Base-by-base conservation (phyloP, 2,888 invertebrate genomes). In the Tipula helvola region DNA sequence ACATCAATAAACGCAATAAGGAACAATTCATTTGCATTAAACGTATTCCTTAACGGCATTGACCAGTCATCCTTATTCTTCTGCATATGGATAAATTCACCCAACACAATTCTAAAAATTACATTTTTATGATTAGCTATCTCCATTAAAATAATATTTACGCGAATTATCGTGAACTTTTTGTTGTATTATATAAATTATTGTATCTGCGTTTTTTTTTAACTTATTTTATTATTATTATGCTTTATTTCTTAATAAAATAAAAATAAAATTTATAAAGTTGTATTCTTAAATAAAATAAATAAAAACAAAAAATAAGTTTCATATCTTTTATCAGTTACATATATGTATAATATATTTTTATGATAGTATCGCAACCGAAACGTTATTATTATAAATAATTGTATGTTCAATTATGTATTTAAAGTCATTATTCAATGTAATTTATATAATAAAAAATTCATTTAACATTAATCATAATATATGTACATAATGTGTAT, bases 371-470 rank as follows among this genome's bases (percentile, higher is more conserved):
- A 71, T 10, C 71, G 7, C 71, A 18, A 28, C 71, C 71, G 41
- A 84, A 84, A 84, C 36, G 39, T 84, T 84, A 84, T 84, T 84
- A 84, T 84, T 36, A 39, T 84, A 39, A 12, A 39, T 84, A 84
- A 84, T 84, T 84, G 41, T 84, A 41, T 5, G 39, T 84, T 84
- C 84, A 84, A 84, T 84, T 84, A 84, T 84, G 84, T 41, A 84
- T 84, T 84, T 84, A 84, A 84, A 39, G 84, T 84, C 41, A 41
- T 84, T 84, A 84, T 84, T 84, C 41, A 84, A 39, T 84, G 84
- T 84, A 84, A 84, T 84, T 84, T 84, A 84, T 84, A 39, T 84
- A 39, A 71, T 71, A 71, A 71, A 71, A 41, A 84, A 84, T 84
- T 84, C 84, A 84, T 84, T 84, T 39, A 39, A 39, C 84, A 84